phyloP scores from a whole-genome alignment of 2,113 vertebrate species.

The Polypterus bichir region DNA sequence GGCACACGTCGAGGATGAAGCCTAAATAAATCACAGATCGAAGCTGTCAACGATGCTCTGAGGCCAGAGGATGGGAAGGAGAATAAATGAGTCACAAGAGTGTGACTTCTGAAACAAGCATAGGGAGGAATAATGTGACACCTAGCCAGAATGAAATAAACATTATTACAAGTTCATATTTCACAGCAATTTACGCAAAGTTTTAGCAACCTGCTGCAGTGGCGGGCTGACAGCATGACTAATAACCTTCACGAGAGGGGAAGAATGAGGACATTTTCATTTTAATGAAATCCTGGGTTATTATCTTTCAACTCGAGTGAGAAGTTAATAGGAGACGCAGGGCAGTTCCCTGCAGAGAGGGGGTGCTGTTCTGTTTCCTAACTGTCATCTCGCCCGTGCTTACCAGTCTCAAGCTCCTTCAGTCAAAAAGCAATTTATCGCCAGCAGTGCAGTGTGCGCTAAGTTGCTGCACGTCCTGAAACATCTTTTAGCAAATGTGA shows the following conservation, averaged over 20 bases:
- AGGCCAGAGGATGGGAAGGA: not conserved
- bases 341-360: no score
- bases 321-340: no score
- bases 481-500: no score
- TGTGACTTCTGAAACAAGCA: not conserved
- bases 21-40: no score
- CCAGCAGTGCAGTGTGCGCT: no score
- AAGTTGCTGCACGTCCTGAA: no score
- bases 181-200: conserved; percentile 11
- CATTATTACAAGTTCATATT: conserved; percentile 11
- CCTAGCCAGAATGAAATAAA: conserved; percentile 9
- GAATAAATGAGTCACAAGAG: conserved; percentile 11
- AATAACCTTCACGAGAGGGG: conserved; percentile 1
- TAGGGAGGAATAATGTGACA: conserved; percentile 7
- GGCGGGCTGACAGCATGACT: conserved; percentile 3
- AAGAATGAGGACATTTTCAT: conserved; percentile 8
- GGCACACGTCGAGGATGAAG: no score
- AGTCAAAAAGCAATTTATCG: no score
- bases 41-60: not conserved
- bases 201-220: not conserved
- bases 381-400: no score
- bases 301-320: not conserved
- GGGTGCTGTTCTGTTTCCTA: no score
- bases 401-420: no score
- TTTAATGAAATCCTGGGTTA: conserved; percentile 9